Conservation (phyloP, 2,888 invertebrate species). For the Operophtera brumata region DNA sequence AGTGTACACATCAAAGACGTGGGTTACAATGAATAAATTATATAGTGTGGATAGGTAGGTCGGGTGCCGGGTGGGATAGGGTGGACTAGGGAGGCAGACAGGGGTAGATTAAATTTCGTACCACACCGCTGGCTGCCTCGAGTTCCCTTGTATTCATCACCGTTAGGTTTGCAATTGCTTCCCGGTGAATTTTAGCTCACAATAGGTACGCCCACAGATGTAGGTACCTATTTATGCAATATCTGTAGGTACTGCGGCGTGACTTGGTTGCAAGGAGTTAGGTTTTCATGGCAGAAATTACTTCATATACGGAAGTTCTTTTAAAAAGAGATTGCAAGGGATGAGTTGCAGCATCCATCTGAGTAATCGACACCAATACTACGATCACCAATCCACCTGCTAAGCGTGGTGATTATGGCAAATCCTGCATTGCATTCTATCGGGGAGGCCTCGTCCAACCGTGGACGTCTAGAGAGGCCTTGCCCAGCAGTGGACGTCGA, state of each 20-base stretch:
- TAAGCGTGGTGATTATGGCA: neutral
- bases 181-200: constrained; percentile 50
- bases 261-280: neutral
- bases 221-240: neutral
- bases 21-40: constrained; percentile 64
- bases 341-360: neutral
- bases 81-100: constrained; percentile 60
- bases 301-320: no score
- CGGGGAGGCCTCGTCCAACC: neutral
- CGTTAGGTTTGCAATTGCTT: constrained; percentile 68
- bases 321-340: no score
- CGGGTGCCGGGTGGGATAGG: constrained; percentile 38
- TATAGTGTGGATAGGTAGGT: constrained; percentile 37
- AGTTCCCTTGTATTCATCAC: constrained; percentile 71
- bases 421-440: neutral
- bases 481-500: neutral
- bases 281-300: neutral
- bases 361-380: no score
- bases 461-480: neutral
- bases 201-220: constrained; percentile 28
- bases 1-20: constrained; percentile 43
- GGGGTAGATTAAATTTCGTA: constrained; percentile 78
- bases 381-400: no score
- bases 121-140: constrained; percentile 61
- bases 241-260: neutral